Evolutionary conservation across 2,113 vertebrate species (phyloP), one percentile per base, ranked within the genome.

Genomic region (Athene cunicularia): DNA sequence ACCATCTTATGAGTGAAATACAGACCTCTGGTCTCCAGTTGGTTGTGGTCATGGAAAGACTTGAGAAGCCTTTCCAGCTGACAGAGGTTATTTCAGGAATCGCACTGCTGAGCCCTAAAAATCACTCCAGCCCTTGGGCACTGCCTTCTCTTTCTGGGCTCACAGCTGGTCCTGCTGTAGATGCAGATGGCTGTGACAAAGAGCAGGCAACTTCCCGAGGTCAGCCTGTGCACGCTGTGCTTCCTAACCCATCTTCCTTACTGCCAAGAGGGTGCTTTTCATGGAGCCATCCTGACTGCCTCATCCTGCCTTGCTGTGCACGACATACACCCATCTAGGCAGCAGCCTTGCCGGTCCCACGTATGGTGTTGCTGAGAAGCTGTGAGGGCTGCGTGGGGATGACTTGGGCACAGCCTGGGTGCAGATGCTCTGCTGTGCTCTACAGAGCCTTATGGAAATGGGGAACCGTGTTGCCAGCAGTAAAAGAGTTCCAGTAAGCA

Each of bases 281-380:
- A 18, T 53, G 70, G 80, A 58, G 20, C 35, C 26, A 30, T 88
- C 49, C 71, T 27, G 66, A 33, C 56, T 66, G 47, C 35, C 32
- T 68, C 3, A 0, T 10, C 33, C 18, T 83, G 58, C n/a, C 33
- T 72, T 18, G 23, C 21, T 41, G 2, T 32, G 12, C 0, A 1
- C 2, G 6, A 23, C 14, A 2, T 13, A 12, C 13, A 37, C 22
- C n/a, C 63, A 32, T 2, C 14, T 14, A 21, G 41, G 88, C 52
- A 89, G 56, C 39, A 11, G 35, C 41, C 33, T n/a, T 12, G 3
- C 19, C 18, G 47, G 9, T 70, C 39, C 39, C 33, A 13, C 1
- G 3, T 12, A 1, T 2, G 3, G 8, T 22, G 62, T 27, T 58
- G 53, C 63, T 58, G 70, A 56, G 66, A 53, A 75, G 60, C 67